Base-by-base conservation (phyloP, 2,797 vertebrate genomes). In the Calcarius lapponicus region DNA sequence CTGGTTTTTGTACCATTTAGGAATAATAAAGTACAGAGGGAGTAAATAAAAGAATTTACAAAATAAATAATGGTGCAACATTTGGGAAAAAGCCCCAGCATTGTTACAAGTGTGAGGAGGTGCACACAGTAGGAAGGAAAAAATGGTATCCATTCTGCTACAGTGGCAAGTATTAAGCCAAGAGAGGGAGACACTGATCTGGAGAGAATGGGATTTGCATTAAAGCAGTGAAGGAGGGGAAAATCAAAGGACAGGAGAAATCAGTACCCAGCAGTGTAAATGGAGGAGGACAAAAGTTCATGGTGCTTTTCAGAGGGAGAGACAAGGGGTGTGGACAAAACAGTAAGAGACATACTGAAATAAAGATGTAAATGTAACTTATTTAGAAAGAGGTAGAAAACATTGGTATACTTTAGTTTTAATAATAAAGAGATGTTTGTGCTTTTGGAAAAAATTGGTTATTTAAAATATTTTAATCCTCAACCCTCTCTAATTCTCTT, bases 231-330 rank as follows among this genome's bases (percentile, higher is more conserved):
- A 78, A 81, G 29, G 12, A 73, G 71, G 11, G 26, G 26, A 32
- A 62, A n/a, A 89, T 67, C 26, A 62, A 69, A 89, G 56, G 31
- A 7, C 5, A 18, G 61, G 47, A 54, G 50, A 75, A 84, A 22
- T 31, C 1, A 0, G 10, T 61, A 28, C 3, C 38, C 22, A n/a
- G 51, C 0, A 3, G 12, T 78, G 5, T 84, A 61, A 79, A 40
- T 25, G n/a, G 18, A 65, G 34, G 22, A 86, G 34, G 22, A 17
- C 29, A 47, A 47, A 90, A 84, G 28, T 71, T 66, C 28, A 21
- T 40, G 3, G 13, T 71, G 34, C 26, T 82, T 86, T 86, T 92
- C 51, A 79, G 54, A 90, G 65, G 36, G 29, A 15, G 16, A 50
- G 11, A 14, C 17, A 40, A 65, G 28, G 32, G 4, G 3, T 82